Conservation (phyloP, 2,797 vertebrate species). For the Falco cherrug region DNA sequence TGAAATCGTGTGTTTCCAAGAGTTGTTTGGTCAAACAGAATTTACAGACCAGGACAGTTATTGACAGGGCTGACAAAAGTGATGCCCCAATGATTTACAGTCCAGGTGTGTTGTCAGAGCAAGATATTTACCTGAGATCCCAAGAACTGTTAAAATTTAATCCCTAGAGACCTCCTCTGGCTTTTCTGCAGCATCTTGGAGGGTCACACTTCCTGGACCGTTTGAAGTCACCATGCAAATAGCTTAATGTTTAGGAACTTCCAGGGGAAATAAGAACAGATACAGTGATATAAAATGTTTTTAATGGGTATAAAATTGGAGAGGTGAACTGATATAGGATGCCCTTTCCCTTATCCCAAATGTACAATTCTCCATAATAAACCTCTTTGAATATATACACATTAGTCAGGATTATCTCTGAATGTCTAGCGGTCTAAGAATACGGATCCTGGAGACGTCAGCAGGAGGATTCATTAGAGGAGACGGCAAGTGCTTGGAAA, state of each 20-base stretch:
- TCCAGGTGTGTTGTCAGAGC: constrained; percentile 75
- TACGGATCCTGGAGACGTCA: constrained; percentile 50
- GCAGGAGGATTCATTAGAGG: constrained; percentile 60
- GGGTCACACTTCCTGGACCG: background rate
- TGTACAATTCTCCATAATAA: constrained; percentile 13
- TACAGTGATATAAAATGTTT: constrained; percentile 9
- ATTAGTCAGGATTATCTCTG: constrained; percentile 70
- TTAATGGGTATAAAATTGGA: constrained; percentile 33
- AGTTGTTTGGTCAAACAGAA: constrained; percentile 62
- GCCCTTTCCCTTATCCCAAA: constrained; percentile 38
- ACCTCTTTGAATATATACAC: constrained; percentile 35
- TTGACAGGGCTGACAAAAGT: constrained; percentile 66
- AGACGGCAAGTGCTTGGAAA: constrained; percentile 55
- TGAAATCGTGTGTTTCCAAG: constrained; percentile 13
- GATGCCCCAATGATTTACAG: constrained; percentile 72
- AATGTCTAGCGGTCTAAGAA: constrained; percentile 31
- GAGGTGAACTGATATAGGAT: constrained; percentile 51
- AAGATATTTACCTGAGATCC: constrained; percentile 55
- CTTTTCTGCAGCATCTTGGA: background rate
- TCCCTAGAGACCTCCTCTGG: background rate
- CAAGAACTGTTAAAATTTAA: constrained; percentile 70
- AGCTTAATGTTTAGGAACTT: background rate
- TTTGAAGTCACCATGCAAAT: background rate
- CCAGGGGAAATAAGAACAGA: constrained; percentile 9
- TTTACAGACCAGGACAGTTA: constrained; percentile 58